These are phyloP conservation scores for Eilema depressum DNA, from an alignment of 2,888 invertebrate species.

Conservation along the genomic window DNA sequence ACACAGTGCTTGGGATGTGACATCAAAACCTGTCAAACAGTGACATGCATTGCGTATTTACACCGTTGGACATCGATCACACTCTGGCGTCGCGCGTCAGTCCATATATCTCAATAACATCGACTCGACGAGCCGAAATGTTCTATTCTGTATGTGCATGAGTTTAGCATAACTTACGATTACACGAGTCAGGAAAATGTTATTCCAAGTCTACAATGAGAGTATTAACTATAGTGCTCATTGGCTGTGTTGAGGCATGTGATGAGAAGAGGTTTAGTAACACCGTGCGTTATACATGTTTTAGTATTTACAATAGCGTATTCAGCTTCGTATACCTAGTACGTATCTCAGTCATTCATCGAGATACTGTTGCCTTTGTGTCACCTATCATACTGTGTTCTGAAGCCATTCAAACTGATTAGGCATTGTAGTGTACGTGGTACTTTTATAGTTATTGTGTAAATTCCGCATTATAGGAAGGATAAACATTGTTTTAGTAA, in stretches of 20 bases:
- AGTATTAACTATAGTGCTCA: constrained; percentile 85
- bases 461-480: constrained; percentile 60
- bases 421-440: constrained; percentile 72
- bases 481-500: constrained; percentile 47
- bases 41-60: constrained; percentile 87
- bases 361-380: constrained; percentile 68
- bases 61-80: constrained; percentile 72
- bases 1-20: constrained; percentile 87
- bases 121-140: constrained; percentile 70
- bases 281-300: constrained; percentile 84
- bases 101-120: constrained; percentile 61
- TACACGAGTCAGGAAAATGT: constrained; percentile 85
- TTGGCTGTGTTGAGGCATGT: constrained; percentile 86
- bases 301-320: constrained; percentile 83
- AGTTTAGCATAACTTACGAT: constrained; percentile 86
- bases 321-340: constrained; percentile 51
- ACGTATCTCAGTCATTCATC: constrained; percentile 71
- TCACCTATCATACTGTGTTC: constrained; percentile 70
- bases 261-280: constrained; percentile 86
- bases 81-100: constrained; percentile 57
- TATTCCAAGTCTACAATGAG: constrained; percentile 85
- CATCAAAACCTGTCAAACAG: constrained; percentile 86
- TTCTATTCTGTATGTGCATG: constrained; percentile 83
- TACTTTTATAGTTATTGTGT: constrained; percentile 63
- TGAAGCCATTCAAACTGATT: constrained; percentile 75